Conservation (phyloP, 2,888 invertebrate species). For the Balanococcus diminutus region DNA sequence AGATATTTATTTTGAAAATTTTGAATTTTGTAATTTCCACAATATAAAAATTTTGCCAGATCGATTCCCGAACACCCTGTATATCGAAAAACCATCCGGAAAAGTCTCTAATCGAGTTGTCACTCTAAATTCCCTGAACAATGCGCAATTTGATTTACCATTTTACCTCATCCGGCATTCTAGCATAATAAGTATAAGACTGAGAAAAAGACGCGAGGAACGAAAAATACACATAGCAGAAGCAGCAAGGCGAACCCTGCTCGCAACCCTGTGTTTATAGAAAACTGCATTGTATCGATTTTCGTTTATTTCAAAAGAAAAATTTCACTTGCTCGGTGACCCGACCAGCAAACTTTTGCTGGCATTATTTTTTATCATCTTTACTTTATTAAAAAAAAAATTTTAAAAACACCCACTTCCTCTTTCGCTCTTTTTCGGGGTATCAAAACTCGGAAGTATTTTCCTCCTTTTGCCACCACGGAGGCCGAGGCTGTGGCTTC, state of each 20-base stretch:
- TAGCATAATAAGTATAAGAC: not conserved
- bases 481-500: too few relatives aligned
- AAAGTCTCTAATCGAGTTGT: not conserved
- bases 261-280: not conserved
- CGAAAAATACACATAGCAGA: not conserved
- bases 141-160: slow-evolving; percentile 4
- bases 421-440: not conserved
- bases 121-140: slow-evolving; percentile 3
- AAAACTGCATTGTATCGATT: slow-evolving; percentile 25
- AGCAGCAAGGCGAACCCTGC: not conserved
- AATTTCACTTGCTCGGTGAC: slow-evolving; percentile 19
- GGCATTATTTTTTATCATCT: slow-evolving; percentile 10
- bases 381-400: slow-evolving; percentile 14
- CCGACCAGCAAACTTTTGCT: not conserved
- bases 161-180: not conserved
- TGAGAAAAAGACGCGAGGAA: not conserved
- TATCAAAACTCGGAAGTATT: not conserved
- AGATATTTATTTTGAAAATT: too few relatives aligned
- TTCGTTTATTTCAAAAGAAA: not conserved
- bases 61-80: not conserved
- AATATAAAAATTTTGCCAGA: too few relatives aligned
- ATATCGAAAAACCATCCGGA: not conserved
- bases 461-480: too few relatives aligned
- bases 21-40: too few relatives aligned
- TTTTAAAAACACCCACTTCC: not conserved